Conservation (phyloP, 1,140 invertebrate species). For the Pteromalus puparum region DNA sequence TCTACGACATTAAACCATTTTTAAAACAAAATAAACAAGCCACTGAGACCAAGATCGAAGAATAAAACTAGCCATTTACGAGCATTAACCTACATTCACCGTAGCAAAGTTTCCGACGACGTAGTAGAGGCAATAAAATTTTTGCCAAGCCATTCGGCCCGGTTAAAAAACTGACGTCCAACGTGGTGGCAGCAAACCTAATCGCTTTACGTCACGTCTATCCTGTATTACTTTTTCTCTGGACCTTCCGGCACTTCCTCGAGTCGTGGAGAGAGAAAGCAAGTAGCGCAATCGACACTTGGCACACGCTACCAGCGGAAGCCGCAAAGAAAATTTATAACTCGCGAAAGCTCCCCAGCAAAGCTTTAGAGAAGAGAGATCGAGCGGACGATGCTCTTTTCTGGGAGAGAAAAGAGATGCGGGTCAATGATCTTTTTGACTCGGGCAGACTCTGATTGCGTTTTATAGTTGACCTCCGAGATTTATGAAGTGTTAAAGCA, state of each 20-base stretch:
- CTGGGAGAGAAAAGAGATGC: background rate
- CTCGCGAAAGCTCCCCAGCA: slow-evolving; percentile 14
- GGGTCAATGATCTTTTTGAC: background rate
- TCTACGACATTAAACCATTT: no score
- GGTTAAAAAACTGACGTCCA: background rate
- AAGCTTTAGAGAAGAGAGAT: background rate
- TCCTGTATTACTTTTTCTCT: background rate
- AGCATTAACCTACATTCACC: no score
- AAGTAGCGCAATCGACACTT: slow-evolving; percentile 5
- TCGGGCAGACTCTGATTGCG: no score
- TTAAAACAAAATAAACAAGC: background rate
- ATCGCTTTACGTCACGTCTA: slow-evolving; percentile 30
- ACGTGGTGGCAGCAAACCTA: background rate
- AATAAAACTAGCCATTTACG: no score
- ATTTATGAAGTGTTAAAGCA: no score
- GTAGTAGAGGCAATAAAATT: background rate
- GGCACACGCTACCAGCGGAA: slow-evolving; percentile 23
- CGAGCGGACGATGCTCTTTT: background rate
- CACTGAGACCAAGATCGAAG: no score
- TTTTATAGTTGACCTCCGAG: no score
- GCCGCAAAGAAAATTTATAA: slow-evolving; percentile 44
- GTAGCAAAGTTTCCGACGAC: background rate
- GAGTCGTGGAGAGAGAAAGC: background rate
- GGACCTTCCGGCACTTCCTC: background rate
- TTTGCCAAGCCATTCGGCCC: background rate